phyloP scores from a whole-genome alignment of 2,797 vertebrate genomes.

The Macroramphosus scolopax region DNA sequence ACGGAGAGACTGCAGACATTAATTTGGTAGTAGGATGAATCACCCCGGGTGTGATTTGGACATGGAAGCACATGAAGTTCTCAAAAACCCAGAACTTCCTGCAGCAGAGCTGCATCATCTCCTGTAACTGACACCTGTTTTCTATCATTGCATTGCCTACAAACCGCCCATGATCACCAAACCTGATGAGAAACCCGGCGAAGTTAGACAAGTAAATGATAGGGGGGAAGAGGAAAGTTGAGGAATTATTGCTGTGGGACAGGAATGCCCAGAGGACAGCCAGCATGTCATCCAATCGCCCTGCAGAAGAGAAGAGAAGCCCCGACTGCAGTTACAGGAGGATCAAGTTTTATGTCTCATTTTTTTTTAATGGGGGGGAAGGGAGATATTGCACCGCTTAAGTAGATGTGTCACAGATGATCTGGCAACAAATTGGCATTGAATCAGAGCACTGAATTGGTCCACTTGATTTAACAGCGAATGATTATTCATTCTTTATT shows the following conservation, averaged over 20 bases:
- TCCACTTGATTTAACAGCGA: neutral
- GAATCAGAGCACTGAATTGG: conserved; percentile 17
- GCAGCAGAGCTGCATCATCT: conserved; percentile 8
- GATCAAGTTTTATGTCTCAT: conserved; percentile 70
- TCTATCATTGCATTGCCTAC: too few species aligned
- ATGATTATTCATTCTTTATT: neutral
- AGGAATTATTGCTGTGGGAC: conserved; percentile 19
- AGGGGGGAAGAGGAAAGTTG: conserved; percentile 24
- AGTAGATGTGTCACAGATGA: conserved; percentile 29
- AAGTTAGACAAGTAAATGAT: conserved; percentile 10
- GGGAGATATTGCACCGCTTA: conserved; percentile 33
- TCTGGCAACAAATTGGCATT: conserved; percentile 36
- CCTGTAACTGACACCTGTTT: neutral
- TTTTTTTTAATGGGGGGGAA: conserved; percentile 63
- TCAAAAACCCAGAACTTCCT: neutral
- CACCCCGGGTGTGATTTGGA: neutral
- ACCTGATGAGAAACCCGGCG: conserved; percentile 5
- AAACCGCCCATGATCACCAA: conserved; percentile 1
- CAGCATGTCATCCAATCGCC: conserved; percentile 50
- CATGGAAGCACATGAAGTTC: conserved; percentile 2
- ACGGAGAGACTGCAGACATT: too few species aligned
- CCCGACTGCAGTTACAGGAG: conserved; percentile 41
- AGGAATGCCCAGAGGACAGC: conserved; percentile 46
- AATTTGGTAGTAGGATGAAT: too few species aligned
- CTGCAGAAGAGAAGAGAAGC: conserved; percentile 44